phyloP scores from a whole-genome alignment of 1,140 invertebrate species.

The Atta cephalotes region DNA sequence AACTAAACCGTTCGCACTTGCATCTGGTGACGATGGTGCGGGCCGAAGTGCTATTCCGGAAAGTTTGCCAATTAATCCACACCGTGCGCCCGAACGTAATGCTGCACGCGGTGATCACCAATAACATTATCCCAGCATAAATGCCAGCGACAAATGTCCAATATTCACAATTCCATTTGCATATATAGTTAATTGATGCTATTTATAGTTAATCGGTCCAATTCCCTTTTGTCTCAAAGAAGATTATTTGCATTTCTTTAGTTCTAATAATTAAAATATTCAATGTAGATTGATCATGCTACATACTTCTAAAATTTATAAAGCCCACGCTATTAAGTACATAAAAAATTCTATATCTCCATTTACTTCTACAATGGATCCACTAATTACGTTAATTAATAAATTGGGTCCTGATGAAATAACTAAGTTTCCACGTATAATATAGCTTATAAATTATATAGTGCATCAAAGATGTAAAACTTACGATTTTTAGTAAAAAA shows the following conservation, averaged over 20 bases:
- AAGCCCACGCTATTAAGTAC: not conserved
- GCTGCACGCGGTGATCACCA: conserved; percentile 62
- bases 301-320: not conserved
- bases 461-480: no score
- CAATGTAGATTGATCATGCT: no score
- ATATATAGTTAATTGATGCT: conserved; percentile 14
- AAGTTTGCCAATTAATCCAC: conserved; percentile 74
- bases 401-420: no score
- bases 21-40: conserved; percentile 19
- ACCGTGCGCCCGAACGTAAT: conserved; percentile 55
- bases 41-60: conserved; percentile 66
- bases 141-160: conserved; percentile 31
- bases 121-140: conserved; percentile 66
- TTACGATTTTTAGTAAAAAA: no score
- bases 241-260: not conserved
- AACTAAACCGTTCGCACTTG: conserved; percentile 67
- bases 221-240: not conserved
- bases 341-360: not conserved
- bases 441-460: no score
- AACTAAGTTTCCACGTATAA: no score
- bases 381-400: no score
- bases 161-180: not conserved
- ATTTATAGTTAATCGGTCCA: conserved; percentile 16
- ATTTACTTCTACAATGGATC: not conserved
- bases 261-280: not conserved